Conservation (phyloP, 2,797 vertebrate species). For the Pseudochirops corinnae region DNA sequence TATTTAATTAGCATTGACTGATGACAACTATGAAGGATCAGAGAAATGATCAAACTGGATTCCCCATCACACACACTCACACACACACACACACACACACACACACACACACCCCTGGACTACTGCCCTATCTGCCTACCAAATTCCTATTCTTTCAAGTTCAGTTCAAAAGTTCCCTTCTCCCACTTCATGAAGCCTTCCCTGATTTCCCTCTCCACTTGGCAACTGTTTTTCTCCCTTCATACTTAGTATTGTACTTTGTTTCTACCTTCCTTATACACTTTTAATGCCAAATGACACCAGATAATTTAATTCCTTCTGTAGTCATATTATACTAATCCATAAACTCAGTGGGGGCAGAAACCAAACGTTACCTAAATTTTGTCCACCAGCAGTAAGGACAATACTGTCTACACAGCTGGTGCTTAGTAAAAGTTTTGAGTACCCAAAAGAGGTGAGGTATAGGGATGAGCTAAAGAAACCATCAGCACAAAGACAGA, state of each 20-base stretch:
- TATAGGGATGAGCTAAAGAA: not conserved
- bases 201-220: not conserved
- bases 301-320: not conserved
- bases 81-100: too few species aligned
- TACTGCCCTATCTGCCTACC: not conserved
- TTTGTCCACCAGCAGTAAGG: not conserved
- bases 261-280: not conserved
- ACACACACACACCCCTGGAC: too few species aligned
- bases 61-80: not conserved
- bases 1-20: not conserved
- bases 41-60: not conserved
- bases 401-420: not conserved
- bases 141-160: not conserved
- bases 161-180: not conserved
- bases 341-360: not conserved
- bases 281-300: not conserved
- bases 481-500: not conserved
- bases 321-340: not conserved
- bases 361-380: not conserved
- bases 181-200: not conserved
- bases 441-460: not conserved
- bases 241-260: not conserved
- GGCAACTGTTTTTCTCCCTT: not conserved
- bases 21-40: not conserved
- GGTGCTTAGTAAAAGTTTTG: not conserved